Evolutionary conservation across 2,797 vertebrate genomes (phyloP).

Genomic region (Pipistrellus nathusii): DNA sequence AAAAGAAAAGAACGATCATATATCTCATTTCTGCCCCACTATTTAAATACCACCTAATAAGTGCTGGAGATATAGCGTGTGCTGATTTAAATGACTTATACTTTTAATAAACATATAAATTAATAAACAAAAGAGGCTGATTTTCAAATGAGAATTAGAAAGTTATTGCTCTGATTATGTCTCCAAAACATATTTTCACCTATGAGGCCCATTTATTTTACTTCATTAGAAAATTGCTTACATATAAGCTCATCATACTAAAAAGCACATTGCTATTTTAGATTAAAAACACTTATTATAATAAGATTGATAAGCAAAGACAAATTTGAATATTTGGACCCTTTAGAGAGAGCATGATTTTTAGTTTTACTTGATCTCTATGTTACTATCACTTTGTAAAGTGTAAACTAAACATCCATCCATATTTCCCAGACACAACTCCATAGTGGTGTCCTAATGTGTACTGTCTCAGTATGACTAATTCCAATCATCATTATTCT

Average conservation of each 20-base stretch:
- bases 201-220: not conserved
- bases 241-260: not conserved
- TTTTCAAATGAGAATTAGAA: not conserved
- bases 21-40: not conserved
- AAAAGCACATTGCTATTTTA: not conserved
- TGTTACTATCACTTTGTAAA: not conserved
- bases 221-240: not conserved
- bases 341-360: not conserved
- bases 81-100: not conserved
- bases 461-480: not conserved
- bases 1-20: not conserved
- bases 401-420: not conserved
- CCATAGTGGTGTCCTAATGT: not conserved
- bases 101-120: not conserved
- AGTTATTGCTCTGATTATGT: not conserved
- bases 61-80: not conserved
- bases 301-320: not conserved
- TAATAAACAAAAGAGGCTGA: not conserved
- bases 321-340: not conserved
- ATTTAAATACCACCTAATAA: not conserved
- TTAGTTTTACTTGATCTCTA: not conserved
- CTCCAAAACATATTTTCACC: not conserved
- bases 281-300: not conserved
- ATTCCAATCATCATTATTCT: not conserved
- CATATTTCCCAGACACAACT: not conserved